These are phyloP conservation scores for Peucedramus taeniatus DNA, from an alignment of 2,113 vertebrate genomes.

Conservation along the genomic window DNA sequence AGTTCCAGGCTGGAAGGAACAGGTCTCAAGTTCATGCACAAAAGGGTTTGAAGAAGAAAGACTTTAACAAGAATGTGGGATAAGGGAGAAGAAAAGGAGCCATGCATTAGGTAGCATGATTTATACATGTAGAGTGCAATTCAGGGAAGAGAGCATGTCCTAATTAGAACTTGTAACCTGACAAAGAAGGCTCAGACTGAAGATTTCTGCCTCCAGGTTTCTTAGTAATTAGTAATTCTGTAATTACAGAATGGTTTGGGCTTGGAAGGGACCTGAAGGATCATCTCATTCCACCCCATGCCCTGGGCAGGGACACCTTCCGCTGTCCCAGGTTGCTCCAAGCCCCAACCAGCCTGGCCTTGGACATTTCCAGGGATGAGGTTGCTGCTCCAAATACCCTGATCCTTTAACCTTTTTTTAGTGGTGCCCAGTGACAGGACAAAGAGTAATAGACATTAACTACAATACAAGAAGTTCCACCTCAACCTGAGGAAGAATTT, in stretches of 20 bases:
- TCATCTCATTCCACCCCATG: background rate
- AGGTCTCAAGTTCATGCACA: background rate
- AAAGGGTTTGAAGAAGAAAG: background rate
- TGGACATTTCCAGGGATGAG: background rate
- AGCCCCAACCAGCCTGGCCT: accelerated
- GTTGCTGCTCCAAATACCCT: background rate
- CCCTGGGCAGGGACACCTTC: background rate
- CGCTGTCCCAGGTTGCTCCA: background rate
- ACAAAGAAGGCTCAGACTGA: background rate
- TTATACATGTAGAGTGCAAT: background rate
- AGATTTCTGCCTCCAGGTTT: background rate
- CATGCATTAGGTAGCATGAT: background rate
- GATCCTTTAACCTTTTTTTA: background rate
- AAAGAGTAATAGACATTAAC: background rate
- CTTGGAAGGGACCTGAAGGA: background rate
- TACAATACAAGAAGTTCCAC: no score
- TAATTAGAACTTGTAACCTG: background rate
- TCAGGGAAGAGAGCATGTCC: background rate
- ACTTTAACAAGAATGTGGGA: background rate
- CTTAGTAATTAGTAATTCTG: background rate
- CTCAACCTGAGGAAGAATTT: background rate
- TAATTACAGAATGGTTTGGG: background rate
- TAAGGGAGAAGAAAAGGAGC: background rate
- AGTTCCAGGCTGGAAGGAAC: background rate
- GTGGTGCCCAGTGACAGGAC: background rate